Base-by-base conservation (phyloP, 2,113 vertebrate genomes). In the Melanerpes aurifrons region DNA sequence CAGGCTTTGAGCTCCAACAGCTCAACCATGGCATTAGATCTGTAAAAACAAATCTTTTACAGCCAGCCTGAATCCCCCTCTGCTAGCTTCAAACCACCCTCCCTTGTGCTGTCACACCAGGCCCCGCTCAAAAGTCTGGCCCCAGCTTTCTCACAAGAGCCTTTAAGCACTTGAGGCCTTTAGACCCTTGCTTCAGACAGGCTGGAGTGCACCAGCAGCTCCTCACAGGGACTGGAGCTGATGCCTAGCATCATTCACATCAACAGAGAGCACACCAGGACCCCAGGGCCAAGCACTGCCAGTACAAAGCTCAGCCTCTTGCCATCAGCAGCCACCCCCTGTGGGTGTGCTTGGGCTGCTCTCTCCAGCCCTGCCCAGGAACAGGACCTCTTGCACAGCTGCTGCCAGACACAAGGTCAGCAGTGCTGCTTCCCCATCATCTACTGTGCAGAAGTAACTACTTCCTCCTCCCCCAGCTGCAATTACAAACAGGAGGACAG, bases 351-450 rank as follows among this genome's bases (percentile, higher is more conserved):
- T 50, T 1, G 0, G 22, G 16, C 10, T 37, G 37, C 48, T 57
- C 22, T 29, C 45, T 35, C 21, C 2, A 47, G 48, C 75, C 48
- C 62, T 35, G 1, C 37, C 21, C 37, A 57, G 48, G 56, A 21
- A 35, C 66, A 53, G 29, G 1, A 32, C 3, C 26, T 40, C 24
- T n/a, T 7, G 61, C 12, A 24, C 37, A 80, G 61, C 59, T 37
- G 43, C 31, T 62, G 31, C 29, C 66, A 81, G 29, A 59, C 18
- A 43, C 0, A 0, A 73, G 61, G 29, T 7, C 74, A 71, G 37
- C 0, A 0, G 6, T 37, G 35, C 22, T 45, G 8, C 8, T 61
- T 29, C 43, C 57, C 15, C 58, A 31, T 12, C 47, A 68, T 7
- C 66, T 2, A 63, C 12, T 5, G 47, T 32, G 28, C 37, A 88